phyloP scores from a whole-genome alignment of 2,113 vertebrate species.

The Hepsetus odoe region DNA sequence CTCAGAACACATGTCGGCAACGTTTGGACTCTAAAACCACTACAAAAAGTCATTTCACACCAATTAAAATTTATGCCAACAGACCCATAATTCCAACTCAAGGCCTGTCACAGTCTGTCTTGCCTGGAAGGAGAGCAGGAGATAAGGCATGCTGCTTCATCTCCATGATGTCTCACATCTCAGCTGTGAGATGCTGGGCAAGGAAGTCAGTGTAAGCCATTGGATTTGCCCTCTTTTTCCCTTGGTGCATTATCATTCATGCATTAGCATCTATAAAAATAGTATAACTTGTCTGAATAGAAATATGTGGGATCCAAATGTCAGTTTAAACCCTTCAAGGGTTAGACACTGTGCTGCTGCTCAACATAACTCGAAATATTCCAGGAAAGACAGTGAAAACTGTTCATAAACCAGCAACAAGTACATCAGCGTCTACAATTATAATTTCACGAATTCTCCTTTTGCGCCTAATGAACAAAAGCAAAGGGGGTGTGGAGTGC shows the following conservation, averaged over 20 bases:
- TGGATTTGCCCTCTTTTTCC: neutral
- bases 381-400: conserved; percentile 8
- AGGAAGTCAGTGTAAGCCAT: neutral
- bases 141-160: conserved; percentile 35
- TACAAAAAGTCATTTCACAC: conserved; percentile 76
- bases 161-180: neutral
- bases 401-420: conserved; percentile 7
- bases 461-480: conserved; percentile 26
- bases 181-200: neutral
- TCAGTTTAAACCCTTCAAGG: neutral
- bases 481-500: conserved; percentile 33
- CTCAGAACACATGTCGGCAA: conserved; percentile 59
- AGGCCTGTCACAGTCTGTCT: conserved; percentile 8
- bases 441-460: conserved; percentile 25
- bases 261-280: conserved; percentile 34
- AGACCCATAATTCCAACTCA: conserved; percentile 45
- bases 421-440: neutral
- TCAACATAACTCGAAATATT: conserved; percentile 2
- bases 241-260: conserved; percentile 3
- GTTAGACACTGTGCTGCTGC: neutral
- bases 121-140: neutral
- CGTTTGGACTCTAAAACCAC: conserved; percentile 44
- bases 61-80: conserved; percentile 74
- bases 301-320: conserved; percentile 10
- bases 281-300: neutral